Evolutionary conservation across 2,888 invertebrate species (phyloP), one percentile per base, ranked within the genome.

Genomic region (Tipula helvola): DNA sequence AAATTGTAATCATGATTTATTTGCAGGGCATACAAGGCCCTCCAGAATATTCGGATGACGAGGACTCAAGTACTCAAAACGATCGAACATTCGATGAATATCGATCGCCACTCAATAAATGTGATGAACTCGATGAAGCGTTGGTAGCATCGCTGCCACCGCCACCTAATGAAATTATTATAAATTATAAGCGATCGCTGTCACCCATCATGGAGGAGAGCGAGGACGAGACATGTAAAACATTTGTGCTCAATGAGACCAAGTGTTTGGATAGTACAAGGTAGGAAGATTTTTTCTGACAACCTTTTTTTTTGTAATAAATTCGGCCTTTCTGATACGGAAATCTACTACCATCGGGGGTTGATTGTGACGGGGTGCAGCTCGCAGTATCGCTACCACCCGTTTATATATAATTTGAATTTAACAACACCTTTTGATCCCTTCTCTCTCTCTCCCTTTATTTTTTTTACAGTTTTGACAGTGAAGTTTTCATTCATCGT

Each of bases 201-300:
- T 88, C 88, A 36, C 88, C 89, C 36, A 89, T 89, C 39, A 85
- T 89, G n/a, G 89, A 89, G 87, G 89, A 88, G 83, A 88, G 88
- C 84, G 89, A 89, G 87, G 89, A 89, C 57, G 89, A 89, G 87
- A 89, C 89, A 1, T 88, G 88, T 28, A 88, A 88, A 86, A 89
- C 89, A 41, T 89, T 89, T 87, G 87, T 88, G 28, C 86, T 89
- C 86, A 88, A 88, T 86, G 89, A 89, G 86, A 89, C 88, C 28
- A 88, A 88, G 87, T 88, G 88, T 87, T 87, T 89, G 42, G 89
- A 89, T 86, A 89, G 88, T 83, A 89, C 89, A 87, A 89, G 88
- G 88, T 88, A 87, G 87, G 44, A 12, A 36, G 5, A 28, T 1
- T 16, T 42, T 86, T 47, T 0, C 10, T 47, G 13, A 28, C 28